Evolutionary conservation across 2,888 invertebrate species (phyloP).

Genomic region (Tipula unca): DNA sequence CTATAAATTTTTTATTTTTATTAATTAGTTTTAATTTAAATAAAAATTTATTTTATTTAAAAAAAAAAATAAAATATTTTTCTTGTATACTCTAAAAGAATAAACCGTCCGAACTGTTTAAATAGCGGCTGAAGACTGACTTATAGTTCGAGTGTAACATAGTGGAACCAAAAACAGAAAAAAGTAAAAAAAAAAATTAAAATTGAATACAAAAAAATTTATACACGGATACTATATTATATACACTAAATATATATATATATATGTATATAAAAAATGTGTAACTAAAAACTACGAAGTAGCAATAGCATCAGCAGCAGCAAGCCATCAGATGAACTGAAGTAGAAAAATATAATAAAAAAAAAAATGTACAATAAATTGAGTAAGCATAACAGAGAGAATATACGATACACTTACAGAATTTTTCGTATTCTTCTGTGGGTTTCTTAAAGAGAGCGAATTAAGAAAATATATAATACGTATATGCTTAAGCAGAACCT

Average conservation of each 20-base stretch:
- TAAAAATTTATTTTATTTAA: background rate
- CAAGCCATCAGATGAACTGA: background rate
- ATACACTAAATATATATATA: background rate
- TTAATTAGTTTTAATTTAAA: background rate
- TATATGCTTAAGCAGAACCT: background rate
- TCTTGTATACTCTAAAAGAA: background rate
- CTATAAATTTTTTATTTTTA: background rate
- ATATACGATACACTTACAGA: background rate
- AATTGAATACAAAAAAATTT: background rate
- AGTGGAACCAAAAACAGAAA: slow-evolving; percentile 16
- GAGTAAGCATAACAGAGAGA: background rate
- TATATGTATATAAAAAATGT: background rate
- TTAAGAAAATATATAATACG: background rate
- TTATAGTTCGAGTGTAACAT: slow-evolving; percentile 15
- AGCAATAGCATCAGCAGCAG: background rate
- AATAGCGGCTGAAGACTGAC: slow-evolving; percentile 23
- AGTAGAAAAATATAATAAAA: background rate
- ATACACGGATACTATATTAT: background rate
- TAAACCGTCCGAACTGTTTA: slow-evolving; percentile 22
- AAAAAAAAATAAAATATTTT: background rate
- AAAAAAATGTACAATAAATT: background rate
- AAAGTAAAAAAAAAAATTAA: background rate
- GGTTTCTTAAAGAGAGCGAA: background rate
- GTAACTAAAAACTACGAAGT: background rate
- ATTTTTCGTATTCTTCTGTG: background rate